Evolutionary conservation across 1,140 invertebrate genomes (phyloP).

Genomic region (Microplitis demolitor): DNA sequence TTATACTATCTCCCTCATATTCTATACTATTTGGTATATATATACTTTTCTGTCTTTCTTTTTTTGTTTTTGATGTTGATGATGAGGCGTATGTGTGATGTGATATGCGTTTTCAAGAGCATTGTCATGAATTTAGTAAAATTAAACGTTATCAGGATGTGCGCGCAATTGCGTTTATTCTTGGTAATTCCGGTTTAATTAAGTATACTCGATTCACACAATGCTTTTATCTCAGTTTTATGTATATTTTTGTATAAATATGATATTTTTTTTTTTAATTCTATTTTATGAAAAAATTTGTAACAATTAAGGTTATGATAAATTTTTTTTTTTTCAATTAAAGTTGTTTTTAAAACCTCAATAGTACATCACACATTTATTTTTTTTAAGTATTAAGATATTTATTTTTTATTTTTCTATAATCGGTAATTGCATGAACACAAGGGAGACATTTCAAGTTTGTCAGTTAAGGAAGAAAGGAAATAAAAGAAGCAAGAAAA

Average conservation of each 20-base stretch:
- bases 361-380: too few species aligned
- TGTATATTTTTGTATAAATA: background rate
- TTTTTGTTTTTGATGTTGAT: background rate
- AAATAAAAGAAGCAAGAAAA: constrained; percentile 7
- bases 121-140: constrained; percentile 16
- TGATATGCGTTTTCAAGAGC: constrained; percentile 5
- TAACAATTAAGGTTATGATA: background rate
- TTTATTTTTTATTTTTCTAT: constrained; percentile 7
- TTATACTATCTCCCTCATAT: background rate
- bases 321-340: too few species aligned
- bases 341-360: too few species aligned
- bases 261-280: background rate
- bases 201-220: constrained; percentile 42
- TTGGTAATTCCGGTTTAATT: constrained; percentile 57
- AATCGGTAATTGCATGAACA: constrained; percentile 4
- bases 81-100: background rate
- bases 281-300: background rate
- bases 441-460: constrained; percentile 16
- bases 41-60: background rate
- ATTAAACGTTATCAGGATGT: constrained; percentile 46
- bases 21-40: background rate
- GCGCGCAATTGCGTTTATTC: constrained; percentile 59
- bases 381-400: too few species aligned
- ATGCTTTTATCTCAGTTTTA: constrained; percentile 16
- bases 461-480: background rate